Evolutionary conservation across 2,113 vertebrate species (phyloP), one percentile per base, ranked within the genome.

Genomic region (Egretta garzetta): DNA sequence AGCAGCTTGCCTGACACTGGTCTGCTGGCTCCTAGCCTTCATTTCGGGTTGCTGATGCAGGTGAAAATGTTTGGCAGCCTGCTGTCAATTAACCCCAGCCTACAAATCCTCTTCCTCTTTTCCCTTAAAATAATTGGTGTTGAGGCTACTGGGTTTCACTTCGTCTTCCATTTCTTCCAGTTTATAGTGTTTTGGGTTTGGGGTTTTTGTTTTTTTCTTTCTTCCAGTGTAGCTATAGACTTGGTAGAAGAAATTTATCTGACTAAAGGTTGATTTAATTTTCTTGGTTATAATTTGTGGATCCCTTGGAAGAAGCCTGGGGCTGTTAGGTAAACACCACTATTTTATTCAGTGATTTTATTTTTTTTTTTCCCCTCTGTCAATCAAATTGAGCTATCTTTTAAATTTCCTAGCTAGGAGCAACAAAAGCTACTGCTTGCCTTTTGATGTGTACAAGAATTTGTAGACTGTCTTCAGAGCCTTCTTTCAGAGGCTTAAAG

Each of bases 1-100:
- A 6, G 14, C 62, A 30, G 60, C 16, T 27, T 52, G 17, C 2
- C 1, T 23, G 37, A 24, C 13, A 13, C 6, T 0, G 1, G 4
- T 1, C 26, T 70, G 41, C 1, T 35, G 21, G 33, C 12, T 26
- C 21, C 37, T 7, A 39, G 22, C 43, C 45, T 76, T 49, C 14
- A 9, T 21, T 23, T 30, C 45, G 43, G 66, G 27, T 21, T 76
- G 45, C 32, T 56, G 52, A 10, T 35, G 35, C 39, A 66, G 52
- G 80, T 81, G 63, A 45, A 49, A 72, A 20, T 11, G 10, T 41
- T 81, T 77, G 41, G 45, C 21, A 72, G 28, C 27, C 58, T 72
- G 14, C 58, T 71, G 39, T 17, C 10, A 50, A 35, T 76, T 67
- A 89, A 47, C 32, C 17, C 11, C 3, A 43, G 22, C 0, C 0